Evolutionary conservation across 2,888 invertebrate species (phyloP).

Genomic region (Tinea pellionella): DNA sequence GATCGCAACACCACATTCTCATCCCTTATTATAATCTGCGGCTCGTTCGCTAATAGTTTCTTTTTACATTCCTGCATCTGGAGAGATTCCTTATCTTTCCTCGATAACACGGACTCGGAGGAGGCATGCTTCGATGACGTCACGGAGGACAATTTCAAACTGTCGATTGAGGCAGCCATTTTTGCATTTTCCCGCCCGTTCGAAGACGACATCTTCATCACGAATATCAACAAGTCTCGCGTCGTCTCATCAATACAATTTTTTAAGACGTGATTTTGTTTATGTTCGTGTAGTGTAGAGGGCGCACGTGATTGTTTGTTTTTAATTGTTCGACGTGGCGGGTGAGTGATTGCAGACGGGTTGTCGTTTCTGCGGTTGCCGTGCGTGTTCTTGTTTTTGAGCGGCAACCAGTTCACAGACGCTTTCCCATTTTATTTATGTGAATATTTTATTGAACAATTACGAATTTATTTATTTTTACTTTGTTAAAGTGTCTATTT

Average conservation of each 20-base stretch:
- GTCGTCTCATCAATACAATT: neutral
- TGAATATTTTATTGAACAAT: too few species aligned
- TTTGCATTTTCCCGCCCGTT: slow-evolving; percentile 54
- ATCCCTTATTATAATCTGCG: slow-evolving; percentile 59
- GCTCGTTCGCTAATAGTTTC: slow-evolving; percentile 57
- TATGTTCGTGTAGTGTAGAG: neutral
- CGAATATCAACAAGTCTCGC: slow-evolving; percentile 4
- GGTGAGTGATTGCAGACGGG: neutral
- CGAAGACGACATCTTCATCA: slow-evolving; percentile 48
- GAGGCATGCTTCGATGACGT: slow-evolving; percentile 59
- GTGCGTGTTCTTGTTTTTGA: neutral
- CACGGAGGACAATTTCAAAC: slow-evolving; percentile 53
- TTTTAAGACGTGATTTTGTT: neutral
- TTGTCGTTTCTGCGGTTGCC: neutral
- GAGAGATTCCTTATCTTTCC: slow-evolving; percentile 55
- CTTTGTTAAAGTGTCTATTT: too few species aligned
- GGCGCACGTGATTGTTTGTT: neutral
- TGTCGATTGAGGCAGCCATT: slow-evolving; percentile 58
- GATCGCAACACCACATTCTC: slow-evolving; percentile 58
- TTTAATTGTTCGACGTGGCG: neutral
- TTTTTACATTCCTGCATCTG: slow-evolving; percentile 66
- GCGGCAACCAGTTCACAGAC: neutral
- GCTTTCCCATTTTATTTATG: too few species aligned
- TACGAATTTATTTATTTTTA: too few species aligned
- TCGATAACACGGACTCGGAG: slow-evolving; percentile 57